Percentiles rank a stretch among this genome's conserved stretches.
Conservation (phyloP, 92 coral and sea anemone genomes). For the Montipora capitata region DNA sequence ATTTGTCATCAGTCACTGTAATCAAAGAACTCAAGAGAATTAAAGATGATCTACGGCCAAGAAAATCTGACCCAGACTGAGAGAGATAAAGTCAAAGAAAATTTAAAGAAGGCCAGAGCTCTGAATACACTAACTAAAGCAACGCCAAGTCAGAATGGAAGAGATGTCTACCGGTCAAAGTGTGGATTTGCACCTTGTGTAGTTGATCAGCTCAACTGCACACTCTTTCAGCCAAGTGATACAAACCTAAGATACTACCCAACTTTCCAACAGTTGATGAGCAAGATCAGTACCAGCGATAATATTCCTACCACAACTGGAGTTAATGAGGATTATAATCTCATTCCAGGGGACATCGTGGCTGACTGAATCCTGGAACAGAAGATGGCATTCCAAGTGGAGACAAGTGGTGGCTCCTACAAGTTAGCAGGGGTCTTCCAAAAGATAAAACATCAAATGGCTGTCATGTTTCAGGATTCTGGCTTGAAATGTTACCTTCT, state of each 20-base stretch:
- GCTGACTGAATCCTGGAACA: conserved; percentile 64
- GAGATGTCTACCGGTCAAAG: conserved; percentile 52
- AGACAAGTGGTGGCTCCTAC: too few relatives aligned
- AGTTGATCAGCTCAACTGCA: conserved; percentile 45
- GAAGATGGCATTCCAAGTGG: conserved; percentile 45
- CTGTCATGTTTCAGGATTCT: too few relatives aligned
- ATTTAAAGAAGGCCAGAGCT: conserved; percentile 45
- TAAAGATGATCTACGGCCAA: conserved; percentile 25
- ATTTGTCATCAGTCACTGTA: too few relatives aligned
- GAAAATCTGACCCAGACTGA: conserved; percentile 15
- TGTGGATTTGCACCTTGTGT: conserved; percentile 67
- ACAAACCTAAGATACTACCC: too few relatives aligned
- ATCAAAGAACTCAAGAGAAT: too few relatives aligned
- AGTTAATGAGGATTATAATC: conserved; percentile 21
- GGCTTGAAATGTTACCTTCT: too few relatives aligned
- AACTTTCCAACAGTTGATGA: too few relatives aligned
- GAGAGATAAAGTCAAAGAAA: conserved; percentile 10
- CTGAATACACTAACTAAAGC: conserved; percentile 51
- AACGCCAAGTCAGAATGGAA: conserved; percentile 42
- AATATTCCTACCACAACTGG: conserved; percentile 12
- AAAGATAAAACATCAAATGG: too few relatives aligned
- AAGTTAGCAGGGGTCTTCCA: too few relatives aligned
- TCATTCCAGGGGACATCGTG: neutral
- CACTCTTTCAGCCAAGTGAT: conserved; percentile 18
- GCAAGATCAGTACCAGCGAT: neutral